Evolutionary conservation across 1,140 invertebrate species (phyloP).

Genomic region (Colletes latitarsis): DNA sequence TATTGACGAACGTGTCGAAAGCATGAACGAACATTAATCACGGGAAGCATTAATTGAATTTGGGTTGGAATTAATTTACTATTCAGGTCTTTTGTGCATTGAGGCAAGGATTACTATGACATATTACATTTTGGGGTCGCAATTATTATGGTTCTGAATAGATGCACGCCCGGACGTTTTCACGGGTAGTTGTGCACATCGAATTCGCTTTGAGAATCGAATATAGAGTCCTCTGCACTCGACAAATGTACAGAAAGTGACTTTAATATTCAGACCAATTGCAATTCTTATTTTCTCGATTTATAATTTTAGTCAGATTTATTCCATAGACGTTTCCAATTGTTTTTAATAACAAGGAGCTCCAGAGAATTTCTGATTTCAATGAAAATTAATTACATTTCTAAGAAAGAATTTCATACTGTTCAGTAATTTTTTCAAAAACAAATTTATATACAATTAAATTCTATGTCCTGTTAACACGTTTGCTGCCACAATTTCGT

Average conservation of each 20-base stretch:
- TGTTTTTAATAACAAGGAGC: too few species aligned
- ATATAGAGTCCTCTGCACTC: constrained; percentile 46
- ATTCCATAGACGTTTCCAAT: too few species aligned
- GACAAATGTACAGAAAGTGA: constrained; percentile 48
- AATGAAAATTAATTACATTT: too few species aligned
- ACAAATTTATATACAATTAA: too few species aligned
- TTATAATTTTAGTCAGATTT: too few species aligned
- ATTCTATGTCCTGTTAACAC: too few species aligned
- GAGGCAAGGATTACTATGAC: constrained; percentile 33
- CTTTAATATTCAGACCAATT: too few species aligned
- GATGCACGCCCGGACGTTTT: constrained; percentile 34
- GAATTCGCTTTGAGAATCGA: constrained; percentile 61
- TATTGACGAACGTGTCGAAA: neutral
- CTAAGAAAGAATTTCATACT: too few species aligned
- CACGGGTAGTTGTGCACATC: constrained; percentile 56
- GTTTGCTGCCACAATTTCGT: too few species aligned
- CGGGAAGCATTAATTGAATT: constrained; percentile 1
- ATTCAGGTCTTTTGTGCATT: constrained; percentile 23
- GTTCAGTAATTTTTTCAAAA: too few species aligned
- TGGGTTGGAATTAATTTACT: neutral
- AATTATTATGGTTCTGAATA: constrained; percentile 41
- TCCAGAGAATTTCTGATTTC: too few species aligned
- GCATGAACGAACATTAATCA: neutral
- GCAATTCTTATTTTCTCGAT: too few species aligned
- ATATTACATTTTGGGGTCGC: constrained; percentile 15